Evolutionary conservation across 2,797 vertebrate species (phyloP).

Genomic region (Dicrostonyx torquatus): DNA sequence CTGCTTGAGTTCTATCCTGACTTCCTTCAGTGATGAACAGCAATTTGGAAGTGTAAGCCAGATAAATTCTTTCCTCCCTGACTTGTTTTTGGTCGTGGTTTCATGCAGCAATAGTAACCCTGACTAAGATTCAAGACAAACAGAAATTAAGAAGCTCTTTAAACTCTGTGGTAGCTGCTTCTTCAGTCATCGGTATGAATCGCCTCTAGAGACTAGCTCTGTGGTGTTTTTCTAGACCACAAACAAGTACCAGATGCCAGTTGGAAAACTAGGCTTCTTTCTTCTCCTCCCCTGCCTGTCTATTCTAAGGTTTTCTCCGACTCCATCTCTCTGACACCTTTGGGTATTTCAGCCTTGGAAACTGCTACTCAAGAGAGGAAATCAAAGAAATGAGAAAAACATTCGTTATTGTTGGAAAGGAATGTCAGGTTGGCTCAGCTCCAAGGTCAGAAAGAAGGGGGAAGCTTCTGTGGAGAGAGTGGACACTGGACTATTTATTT

Average conservation of each 20-base stretch:
- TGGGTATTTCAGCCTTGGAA: slow-evolving; percentile 47
- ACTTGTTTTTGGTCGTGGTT: background rate
- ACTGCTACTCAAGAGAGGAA: slow-evolving; percentile 29
- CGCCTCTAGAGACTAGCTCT: background rate
- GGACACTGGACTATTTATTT: slow-evolving; percentile 49
- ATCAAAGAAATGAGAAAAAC: slow-evolving; percentile 48
- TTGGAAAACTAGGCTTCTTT: background rate
- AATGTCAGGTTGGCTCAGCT: slow-evolving; percentile 15
- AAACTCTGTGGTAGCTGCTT: background rate
- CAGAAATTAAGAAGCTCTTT: background rate
- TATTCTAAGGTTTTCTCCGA: background rate
- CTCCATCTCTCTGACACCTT: background rate
- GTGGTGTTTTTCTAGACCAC: slow-evolving; percentile 12
- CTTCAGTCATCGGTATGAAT: background rate
- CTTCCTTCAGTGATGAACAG: background rate
- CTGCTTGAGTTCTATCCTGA: background rate
- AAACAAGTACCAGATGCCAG: background rate
- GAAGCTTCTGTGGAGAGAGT: slow-evolving; percentile 11
- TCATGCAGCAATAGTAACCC: background rate
- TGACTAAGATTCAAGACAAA: background rate
- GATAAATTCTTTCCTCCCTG: background rate
- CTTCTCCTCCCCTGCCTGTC: background rate
- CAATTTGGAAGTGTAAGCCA: background rate
- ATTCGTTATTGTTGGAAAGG: slow-evolving; percentile 10
- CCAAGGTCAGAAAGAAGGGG: slow-evolving; percentile 60